Conservation (phyloP, 2,797 vertebrate species). For the Alauda arvensis region DNA sequence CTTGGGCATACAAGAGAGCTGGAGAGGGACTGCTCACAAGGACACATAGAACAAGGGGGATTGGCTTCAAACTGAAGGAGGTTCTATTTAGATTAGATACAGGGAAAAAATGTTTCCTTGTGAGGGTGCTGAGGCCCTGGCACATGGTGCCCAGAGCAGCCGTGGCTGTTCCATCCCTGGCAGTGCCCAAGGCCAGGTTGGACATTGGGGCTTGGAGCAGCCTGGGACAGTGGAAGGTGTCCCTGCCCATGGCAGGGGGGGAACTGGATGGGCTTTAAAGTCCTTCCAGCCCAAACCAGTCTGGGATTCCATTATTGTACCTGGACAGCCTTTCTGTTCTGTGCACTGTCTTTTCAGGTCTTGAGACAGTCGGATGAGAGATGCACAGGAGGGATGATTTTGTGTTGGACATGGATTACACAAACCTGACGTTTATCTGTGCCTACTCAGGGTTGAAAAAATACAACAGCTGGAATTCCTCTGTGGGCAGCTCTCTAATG, state of each 20-base stretch:
- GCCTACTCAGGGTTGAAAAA: neutral
- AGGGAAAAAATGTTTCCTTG: neutral
- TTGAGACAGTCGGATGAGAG: neutral
- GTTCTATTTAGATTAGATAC: neutral
- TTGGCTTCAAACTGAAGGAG: neutral
- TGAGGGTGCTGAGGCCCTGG: neutral
- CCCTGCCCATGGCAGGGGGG: neutral
- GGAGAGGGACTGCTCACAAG: neutral
- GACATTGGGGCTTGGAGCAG: rapidly evolving
- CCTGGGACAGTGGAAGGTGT: rapidly evolving
- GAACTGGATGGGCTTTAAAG: neutral
- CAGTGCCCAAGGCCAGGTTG: rapidly evolving
- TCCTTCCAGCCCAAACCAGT: neutral
- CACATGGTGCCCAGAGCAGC: neutral
- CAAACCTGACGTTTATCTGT: neutral
- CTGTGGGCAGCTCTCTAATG: neutral
- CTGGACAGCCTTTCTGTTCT: neutral
- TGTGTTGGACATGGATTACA: neutral
- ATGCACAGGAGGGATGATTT: neutral
- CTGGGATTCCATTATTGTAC: neutral
- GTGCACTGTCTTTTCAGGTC: neutral
- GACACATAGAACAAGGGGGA: neutral
- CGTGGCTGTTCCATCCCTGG: neutral
- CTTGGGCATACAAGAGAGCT: neutral
- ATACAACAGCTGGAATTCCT: neutral